A percentile compares a stretch with the other conserved stretches of the same genome.
Evolutionary conservation across 2,888 invertebrate genomes (phyloP).

Genomic region (Cataglyphis livida): DNA sequence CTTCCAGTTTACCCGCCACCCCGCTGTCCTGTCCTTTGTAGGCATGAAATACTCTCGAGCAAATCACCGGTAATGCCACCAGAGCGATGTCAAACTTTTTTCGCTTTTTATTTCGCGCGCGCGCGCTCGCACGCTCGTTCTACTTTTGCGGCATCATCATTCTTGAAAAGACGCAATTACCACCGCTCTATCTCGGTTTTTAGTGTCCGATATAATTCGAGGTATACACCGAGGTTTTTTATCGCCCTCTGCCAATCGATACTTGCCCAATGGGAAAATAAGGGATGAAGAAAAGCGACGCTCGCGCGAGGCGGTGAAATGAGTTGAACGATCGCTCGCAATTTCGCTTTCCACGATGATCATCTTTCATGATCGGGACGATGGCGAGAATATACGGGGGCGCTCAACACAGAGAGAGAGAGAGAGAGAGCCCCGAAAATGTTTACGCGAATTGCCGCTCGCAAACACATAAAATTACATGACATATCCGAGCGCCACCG

Average conservation of each 20-base stretch:
- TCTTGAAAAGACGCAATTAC: slow-evolving; percentile 5
- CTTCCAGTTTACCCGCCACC: slow-evolving; percentile 29
- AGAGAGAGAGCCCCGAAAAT: slow-evolving; percentile 67
- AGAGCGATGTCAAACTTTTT: slow-evolving; percentile 57
- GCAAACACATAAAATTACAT: slow-evolving; percentile 76
- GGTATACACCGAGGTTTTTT: slow-evolving; percentile 24
- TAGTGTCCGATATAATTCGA: slow-evolving; percentile 24
- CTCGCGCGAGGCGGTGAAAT: too few species aligned
- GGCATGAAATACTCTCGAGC: slow-evolving; percentile 61
- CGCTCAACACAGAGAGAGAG: slow-evolving; percentile 6
- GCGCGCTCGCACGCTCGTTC: not conserved
- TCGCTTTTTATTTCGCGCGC: slow-evolving; percentile 25
- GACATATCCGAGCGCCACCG: slow-evolving; percentile 65
- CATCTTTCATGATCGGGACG: slow-evolving; percentile 61
- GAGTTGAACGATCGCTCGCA: slow-evolving; percentile 9
- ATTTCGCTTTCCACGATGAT: slow-evolving; percentile 37
- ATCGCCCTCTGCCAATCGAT: slow-evolving; percentile 33
- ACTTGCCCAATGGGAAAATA: slow-evolving; percentile 23
- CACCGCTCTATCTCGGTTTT: slow-evolving; percentile 15
- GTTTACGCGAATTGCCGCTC: slow-evolving; percentile 72
- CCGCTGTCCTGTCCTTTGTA: slow-evolving; percentile 57
- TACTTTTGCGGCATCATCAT: slow-evolving; percentile 25
- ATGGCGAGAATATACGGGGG: slow-evolving; percentile 67
- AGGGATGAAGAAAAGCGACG: not conserved
- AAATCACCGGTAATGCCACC: slow-evolving; percentile 53